These are phyloP conservation scores for Synergus japonicus DNA, from an alignment of 2,888 invertebrate species.

Conservation along the genomic window DNA sequence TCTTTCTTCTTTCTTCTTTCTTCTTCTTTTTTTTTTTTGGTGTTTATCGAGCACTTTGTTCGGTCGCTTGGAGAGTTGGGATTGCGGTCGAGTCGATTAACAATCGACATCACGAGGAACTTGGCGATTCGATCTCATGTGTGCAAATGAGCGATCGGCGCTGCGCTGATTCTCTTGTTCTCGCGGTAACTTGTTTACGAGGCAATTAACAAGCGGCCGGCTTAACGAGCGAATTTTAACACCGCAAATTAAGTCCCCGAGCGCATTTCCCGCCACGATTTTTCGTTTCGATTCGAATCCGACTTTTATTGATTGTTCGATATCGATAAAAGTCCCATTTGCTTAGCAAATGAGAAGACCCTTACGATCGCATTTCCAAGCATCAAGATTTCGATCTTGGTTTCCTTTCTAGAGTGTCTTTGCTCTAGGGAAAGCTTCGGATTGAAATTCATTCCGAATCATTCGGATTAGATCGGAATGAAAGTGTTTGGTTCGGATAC, in stretches of 20 bases:
- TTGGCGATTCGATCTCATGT: slow-evolving; percentile 33
- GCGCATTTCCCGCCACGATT: slow-evolving; percentile 16
- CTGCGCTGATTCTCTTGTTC: slow-evolving; percentile 55
- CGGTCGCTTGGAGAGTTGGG: background rate
- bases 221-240: slow-evolving; percentile 53
- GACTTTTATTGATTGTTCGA: slow-evolving; percentile 20
- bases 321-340: slow-evolving; percentile 21
- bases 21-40: background rate
- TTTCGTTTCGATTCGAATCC: slow-evolving; percentile 19
- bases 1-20: too few relatives aligned
- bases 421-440: too few relatives aligned
- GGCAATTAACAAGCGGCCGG: slow-evolving; percentile 57
- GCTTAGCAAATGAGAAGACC: slow-evolving; percentile 39
- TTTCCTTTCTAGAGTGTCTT: background rate
- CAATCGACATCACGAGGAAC: slow-evolving; percentile 31
- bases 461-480: too few relatives aligned
- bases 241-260: slow-evolving; percentile 50
- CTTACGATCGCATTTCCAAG: slow-evolving; percentile 10
- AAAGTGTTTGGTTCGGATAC: too few relatives aligned
- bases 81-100: slow-evolving; percentile 31
- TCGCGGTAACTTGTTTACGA: slow-evolving; percentile 61
- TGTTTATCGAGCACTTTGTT: background rate
- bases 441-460: too few relatives aligned
- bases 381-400: background rate
- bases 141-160: slow-evolving; percentile 51